Percentiles rank a stretch among this genome's conserved stretches.
Conservation (phyloP, 92 coral and sea anemone genomes). For the Scolanthus callimorphus region DNA sequence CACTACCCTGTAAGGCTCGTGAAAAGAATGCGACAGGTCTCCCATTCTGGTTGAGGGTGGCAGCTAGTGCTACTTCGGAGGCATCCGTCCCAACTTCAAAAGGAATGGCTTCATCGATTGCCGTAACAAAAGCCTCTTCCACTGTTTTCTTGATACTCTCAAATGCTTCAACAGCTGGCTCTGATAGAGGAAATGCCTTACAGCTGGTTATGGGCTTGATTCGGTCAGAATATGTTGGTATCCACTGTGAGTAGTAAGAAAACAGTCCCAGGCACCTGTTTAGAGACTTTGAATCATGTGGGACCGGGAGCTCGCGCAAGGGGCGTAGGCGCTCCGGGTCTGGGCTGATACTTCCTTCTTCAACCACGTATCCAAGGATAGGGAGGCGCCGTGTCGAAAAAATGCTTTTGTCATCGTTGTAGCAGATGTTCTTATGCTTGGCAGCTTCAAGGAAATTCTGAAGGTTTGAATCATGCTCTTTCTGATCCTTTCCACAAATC, state of each 20-base stretch:
- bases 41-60: slow-evolving; percentile 42
- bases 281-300: slow-evolving; percentile 41
- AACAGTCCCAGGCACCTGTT: slow-evolving; percentile 55
- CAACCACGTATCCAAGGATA: slow-evolving; percentile 47
- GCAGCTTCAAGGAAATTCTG: slow-evolving; percentile 43
- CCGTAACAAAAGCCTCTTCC: slow-evolving; percentile 19
- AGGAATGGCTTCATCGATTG: slow-evolving; percentile 39
- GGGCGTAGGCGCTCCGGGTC: slow-evolving; percentile 42
- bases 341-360: slow-evolving; percentile 36
- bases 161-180: slow-evolving; percentile 17
- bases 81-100: slow-evolving; percentile 49
- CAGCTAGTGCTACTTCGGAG: slow-evolving; percentile 42
- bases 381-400: slow-evolving; percentile 46
- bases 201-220: slow-evolving; percentile 32
- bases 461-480: slow-evolving; percentile 48
- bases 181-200: slow-evolving; percentile 23
- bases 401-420: slow-evolving; percentile 35
- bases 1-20: slow-evolving; percentile 7
- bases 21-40: slow-evolving; percentile 47
- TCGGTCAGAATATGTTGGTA: slow-evolving; percentile 1
- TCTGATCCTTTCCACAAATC: slow-evolving; percentile 51
- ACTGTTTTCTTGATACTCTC: slow-evolving; percentile 31
- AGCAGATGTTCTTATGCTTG: slow-evolving; percentile 27
- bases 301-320: slow-evolving; percentile 44
- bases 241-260: slow-evolving; percentile 32